Percentiles rank a stretch among this genome's conserved stretches.
Evolutionary conservation across 2,113 vertebrate species (phyloP).

Genomic region (Clarias gariepinus): DNA sequence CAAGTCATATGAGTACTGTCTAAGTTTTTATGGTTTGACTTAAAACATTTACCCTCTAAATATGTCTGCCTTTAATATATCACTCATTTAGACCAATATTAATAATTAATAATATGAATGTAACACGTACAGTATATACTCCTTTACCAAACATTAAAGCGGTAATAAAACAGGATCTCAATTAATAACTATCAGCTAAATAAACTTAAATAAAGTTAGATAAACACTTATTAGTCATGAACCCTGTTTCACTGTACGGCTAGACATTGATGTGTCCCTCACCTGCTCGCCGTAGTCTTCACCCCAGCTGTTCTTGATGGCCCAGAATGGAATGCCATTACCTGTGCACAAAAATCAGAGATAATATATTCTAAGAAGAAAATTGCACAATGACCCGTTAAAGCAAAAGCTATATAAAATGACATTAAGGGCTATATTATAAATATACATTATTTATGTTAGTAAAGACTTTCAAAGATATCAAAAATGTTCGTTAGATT

Average conservation of each 20-base stretch:
- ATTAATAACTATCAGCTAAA: background rate
- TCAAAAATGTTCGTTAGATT: background rate
- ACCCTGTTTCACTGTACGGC: background rate
- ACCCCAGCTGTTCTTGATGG: slow-evolving; percentile 95
- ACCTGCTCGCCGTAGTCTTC: slow-evolving; percentile 87
- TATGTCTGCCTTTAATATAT: background rate
- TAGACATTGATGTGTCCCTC: slow-evolving; percentile 40
- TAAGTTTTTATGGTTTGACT: background rate
- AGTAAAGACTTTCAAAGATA: background rate
- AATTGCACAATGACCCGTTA: background rate
- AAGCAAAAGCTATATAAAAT: too few species aligned
- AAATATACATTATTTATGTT: too few species aligned
- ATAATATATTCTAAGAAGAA: background rate
- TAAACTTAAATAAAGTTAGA: background rate
- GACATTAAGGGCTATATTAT: too few species aligned
- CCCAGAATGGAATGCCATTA: slow-evolving; percentile 81
- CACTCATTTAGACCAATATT: background rate
- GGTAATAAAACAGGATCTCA: background rate
- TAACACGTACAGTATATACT: background rate
- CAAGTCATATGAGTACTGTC: background rate
- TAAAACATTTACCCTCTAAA: background rate
- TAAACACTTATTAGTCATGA: background rate
- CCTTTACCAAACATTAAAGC: background rate
- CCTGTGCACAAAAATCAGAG: slow-evolving; percentile 62
- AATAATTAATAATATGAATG: background rate